A percentile compares a stretch with the other conserved stretches of the same genome.
phyloP scores from a whole-genome alignment of 2,888 invertebrate species.

The Apotomis capreana region DNA sequence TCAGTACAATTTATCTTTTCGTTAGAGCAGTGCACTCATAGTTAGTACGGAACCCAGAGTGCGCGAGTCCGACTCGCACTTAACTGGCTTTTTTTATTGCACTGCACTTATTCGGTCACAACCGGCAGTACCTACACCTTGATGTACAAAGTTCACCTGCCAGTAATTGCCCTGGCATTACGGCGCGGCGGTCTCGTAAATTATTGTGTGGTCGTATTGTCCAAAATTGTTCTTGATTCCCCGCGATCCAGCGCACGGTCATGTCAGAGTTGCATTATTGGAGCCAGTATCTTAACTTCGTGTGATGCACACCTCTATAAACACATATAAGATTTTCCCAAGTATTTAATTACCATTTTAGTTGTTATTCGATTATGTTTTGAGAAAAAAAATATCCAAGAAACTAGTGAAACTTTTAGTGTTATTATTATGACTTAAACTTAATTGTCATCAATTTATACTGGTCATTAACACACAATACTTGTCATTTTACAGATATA shows the following conservation, averaged over 20 bases:
- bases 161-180: slow-evolving; percentile 34
- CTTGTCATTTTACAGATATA: no score
- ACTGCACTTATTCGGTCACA: background rate
- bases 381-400: no score
- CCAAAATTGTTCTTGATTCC: slow-evolving; percentile 31
- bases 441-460: no score
- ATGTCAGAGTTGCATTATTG: background rate
- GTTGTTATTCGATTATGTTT: background rate
- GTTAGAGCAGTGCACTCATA: no score
- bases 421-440: no score
- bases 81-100: background rate
- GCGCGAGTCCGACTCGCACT: no score
- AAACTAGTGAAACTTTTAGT: no score
- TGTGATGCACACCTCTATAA: background rate
- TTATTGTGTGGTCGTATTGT: slow-evolving; percentile 33
- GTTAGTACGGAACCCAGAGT: no score
- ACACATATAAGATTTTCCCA: background rate
- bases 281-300: slow-evolving; percentile 3
- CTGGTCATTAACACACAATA: no score
- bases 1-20: no score
- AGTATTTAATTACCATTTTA: background rate
- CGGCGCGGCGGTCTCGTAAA: slow-evolving; percentile 23
- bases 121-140: slow-evolving; percentile 20
- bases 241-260: slow-evolving; percentile 28
- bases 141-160: slow-evolving; percentile 35